Evolutionary conservation across 2,113 vertebrate species (phyloP).

Genomic region (Dicaeum eximium): DNA sequence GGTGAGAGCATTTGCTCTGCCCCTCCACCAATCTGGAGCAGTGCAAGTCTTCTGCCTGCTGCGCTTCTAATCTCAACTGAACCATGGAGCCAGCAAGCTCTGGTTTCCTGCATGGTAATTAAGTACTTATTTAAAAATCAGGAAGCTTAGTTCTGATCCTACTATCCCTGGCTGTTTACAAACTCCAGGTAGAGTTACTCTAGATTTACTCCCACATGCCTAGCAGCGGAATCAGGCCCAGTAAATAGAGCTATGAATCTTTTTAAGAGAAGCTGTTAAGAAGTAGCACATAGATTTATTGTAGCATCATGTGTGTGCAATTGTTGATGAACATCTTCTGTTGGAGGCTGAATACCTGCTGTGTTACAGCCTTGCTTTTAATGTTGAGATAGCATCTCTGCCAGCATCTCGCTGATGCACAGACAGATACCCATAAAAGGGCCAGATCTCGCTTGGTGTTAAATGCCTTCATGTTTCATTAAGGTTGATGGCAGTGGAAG

Average conservation of each 20-base stretch:
- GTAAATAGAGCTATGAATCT: constrained; percentile 60
- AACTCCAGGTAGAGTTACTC: background rate
- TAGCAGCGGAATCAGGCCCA: constrained; percentile 20
- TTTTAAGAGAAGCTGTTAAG: constrained; percentile 61
- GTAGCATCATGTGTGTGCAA: constrained; percentile 56
- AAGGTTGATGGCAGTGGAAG: constrained; percentile 39
- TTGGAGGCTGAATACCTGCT: constrained; percentile 56
- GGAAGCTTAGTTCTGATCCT: background rate
- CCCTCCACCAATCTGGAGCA: background rate
- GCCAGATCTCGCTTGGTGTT: constrained; percentile 32
- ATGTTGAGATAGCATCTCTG: constrained; percentile 50
- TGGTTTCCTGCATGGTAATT: background rate
- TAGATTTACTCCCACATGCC: background rate
- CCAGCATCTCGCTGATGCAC: background rate
- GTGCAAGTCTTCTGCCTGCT: background rate
- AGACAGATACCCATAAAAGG: constrained; percentile 38
- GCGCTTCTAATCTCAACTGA: background rate
- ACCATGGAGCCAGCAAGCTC: background rate
- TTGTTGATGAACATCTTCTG: constrained; percentile 62
- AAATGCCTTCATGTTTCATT: constrained; percentile 62
- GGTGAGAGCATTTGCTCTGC: background rate
- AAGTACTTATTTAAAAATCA: constrained; percentile 16
- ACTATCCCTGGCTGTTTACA: background rate
- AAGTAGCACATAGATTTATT: constrained; percentile 54
- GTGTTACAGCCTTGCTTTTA: constrained; percentile 54